phyloP scores from a whole-genome alignment of 2,797 vertebrate genomes.

The Buceros bicornis region DNA sequence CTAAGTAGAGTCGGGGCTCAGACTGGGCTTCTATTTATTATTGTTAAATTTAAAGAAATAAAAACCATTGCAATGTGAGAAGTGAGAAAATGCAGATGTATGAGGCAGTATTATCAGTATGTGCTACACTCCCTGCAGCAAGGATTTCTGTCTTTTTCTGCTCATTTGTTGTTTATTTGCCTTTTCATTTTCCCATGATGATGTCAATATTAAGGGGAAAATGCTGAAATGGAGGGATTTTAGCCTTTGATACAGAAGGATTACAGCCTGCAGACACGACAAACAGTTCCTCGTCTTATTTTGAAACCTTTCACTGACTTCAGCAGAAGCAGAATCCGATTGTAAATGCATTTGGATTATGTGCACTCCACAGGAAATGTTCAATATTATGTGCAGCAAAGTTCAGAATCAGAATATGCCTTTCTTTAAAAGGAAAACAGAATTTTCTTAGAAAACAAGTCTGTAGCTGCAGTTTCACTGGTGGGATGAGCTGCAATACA shows the following conservation, averaged over 20 bases:
- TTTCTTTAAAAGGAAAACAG: background rate
- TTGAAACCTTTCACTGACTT: background rate
- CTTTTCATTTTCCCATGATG: background rate
- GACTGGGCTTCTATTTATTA: background rate
- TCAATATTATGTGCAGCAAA: background rate
- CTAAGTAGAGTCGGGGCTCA: background rate
- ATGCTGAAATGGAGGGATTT: background rate
- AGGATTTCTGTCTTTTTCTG: constrained; percentile 2
- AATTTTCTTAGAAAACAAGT: background rate
- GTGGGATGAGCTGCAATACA: background rate
- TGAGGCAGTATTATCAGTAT: background rate
- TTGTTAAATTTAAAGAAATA: background rate
- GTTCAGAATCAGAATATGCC: background rate
- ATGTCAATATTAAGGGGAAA: background rate
- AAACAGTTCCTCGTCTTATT: background rate
- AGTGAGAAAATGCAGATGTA: background rate
- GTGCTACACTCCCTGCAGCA: background rate
- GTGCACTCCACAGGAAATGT: background rate
- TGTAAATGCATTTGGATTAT: background rate
- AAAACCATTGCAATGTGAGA: background rate
- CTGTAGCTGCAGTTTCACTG: background rate
- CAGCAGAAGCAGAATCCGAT: background rate
- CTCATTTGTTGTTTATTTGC: constrained; percentile 22
- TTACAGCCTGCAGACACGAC: background rate
- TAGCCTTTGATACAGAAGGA: background rate